A percentile compares a stretch with the other conserved stretches of the same genome.
Evolutionary conservation across 64 coral and sea anemone species (phyloP).

Genomic region (Actinia tenebrosa): DNA sequence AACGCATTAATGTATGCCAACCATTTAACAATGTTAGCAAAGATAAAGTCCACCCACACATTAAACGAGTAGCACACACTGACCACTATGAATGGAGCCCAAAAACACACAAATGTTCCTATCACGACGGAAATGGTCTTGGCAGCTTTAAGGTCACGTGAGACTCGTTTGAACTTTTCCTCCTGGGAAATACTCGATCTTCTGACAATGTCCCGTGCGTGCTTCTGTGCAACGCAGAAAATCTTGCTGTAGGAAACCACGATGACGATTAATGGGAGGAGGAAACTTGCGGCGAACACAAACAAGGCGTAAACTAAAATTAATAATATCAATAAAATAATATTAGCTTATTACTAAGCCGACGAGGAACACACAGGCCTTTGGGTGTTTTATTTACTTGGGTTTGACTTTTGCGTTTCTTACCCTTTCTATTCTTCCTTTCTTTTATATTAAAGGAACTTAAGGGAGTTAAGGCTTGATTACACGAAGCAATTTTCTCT

Average conservation of each 20-base stretch:
- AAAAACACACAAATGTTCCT: constrained; percentile 77
- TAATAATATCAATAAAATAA: background rate
- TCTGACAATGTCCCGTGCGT: constrained; percentile 41
- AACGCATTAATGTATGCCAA: constrained; percentile 75
- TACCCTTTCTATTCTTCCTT: too few relatives aligned
- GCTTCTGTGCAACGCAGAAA: constrained; percentile 61
- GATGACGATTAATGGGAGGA: constrained; percentile 63
- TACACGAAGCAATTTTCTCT: too few relatives aligned
- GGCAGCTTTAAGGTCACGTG: constrained; percentile 69
- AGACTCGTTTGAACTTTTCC: constrained; percentile 38
- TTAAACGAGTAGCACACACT: constrained; percentile 53
- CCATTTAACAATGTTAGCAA: constrained; percentile 75
- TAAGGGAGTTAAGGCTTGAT: too few relatives aligned
- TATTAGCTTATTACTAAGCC: too few relatives aligned
- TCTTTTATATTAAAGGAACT: too few relatives aligned
- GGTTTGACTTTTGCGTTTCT: too few relatives aligned
- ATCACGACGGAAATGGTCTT: constrained; percentile 85
- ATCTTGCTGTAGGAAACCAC: constrained; percentile 72
- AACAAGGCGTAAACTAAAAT: constrained; percentile 67
- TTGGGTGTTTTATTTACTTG: too few relatives aligned
- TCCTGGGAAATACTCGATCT: background rate
- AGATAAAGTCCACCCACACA: background rate
- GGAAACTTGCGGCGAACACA: constrained; percentile 54
- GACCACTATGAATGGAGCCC: constrained; percentile 73
- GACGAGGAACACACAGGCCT: too few relatives aligned